Evolutionary conservation across 2,888 invertebrate species (phyloP).

Genomic region (Caenorhabditis afra): DNA sequence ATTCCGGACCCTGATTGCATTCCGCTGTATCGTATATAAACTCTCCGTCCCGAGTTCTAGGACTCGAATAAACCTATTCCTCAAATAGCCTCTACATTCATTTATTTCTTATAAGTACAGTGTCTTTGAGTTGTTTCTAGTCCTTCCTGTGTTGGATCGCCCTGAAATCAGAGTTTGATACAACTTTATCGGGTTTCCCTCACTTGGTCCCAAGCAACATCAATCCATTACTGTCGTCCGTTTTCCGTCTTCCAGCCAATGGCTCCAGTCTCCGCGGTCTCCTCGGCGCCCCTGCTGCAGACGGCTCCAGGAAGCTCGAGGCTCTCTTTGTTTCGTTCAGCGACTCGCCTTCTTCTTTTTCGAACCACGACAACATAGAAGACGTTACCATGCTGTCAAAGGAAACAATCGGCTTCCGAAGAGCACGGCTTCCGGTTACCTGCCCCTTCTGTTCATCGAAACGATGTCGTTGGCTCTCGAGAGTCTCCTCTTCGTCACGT

Average conservation of each 20-base stretch:
- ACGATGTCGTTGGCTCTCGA: slow-evolving; percentile 46
- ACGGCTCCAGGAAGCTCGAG: slow-evolving; percentile 36
- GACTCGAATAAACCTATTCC: too few relatives aligned
- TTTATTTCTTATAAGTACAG: too few relatives aligned
- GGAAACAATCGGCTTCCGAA: neutral
- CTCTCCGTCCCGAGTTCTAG: too few relatives aligned
- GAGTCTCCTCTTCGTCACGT: slow-evolving; percentile 40
- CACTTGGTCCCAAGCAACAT: slow-evolving; percentile 48
- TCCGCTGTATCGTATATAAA: too few relatives aligned
- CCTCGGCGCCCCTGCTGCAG: slow-evolving; percentile 10
- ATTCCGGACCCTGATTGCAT: too few relatives aligned
- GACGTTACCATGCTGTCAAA: slow-evolving; percentile 38
- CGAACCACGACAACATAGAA: slow-evolving; percentile 45
- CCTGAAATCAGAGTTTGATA: slow-evolving; percentile 12
- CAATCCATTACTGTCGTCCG: slow-evolving; percentile 28
- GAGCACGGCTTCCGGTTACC: too few relatives aligned
- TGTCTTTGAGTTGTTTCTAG: neutral
- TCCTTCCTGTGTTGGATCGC: slow-evolving; percentile 37
- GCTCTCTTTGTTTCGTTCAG: slow-evolving; percentile 25
- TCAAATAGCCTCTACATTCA: too few relatives aligned
- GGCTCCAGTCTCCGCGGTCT: slow-evolving; percentile 43
- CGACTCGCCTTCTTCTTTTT: slow-evolving; percentile 38
- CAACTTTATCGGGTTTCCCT: neutral
- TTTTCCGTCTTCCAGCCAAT: slow-evolving; percentile 31
- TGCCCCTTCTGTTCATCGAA: slow-evolving; percentile 43